phyloP scores from a whole-genome alignment of 2,888 invertebrate genomes.

The Lycia hirtaria region DNA sequence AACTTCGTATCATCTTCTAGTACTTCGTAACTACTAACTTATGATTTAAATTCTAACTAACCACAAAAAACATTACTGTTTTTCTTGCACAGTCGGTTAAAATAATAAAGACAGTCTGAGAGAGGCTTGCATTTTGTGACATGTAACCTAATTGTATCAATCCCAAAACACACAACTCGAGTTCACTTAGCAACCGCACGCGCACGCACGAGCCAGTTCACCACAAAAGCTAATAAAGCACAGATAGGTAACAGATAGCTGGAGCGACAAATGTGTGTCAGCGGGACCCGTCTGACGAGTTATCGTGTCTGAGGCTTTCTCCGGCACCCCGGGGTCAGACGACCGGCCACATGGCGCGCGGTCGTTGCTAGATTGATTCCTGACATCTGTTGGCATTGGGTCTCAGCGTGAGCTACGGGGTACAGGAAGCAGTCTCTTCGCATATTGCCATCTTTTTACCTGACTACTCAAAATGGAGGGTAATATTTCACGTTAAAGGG shows the following conservation, averaged over 20 bases:
- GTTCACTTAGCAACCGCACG: not conserved
- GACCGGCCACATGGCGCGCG: conserved; percentile 40
- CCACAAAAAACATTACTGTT: too few relatives aligned
- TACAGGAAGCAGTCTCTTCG: not conserved
- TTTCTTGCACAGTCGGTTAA: too few relatives aligned
- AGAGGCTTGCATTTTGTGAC: too few relatives aligned
- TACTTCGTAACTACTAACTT: too few relatives aligned
- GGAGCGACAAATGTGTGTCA: conserved; percentile 61
- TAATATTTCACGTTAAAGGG: too few relatives aligned
- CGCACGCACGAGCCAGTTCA: conserved; percentile 11
- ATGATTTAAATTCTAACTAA: too few relatives aligned
- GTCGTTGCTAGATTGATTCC: conserved; percentile 28
- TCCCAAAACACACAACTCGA: conserved; percentile 2
- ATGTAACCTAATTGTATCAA: too few relatives aligned
- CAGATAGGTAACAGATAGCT: conserved; percentile 41
- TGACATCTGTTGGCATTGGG: conserved; percentile 24
- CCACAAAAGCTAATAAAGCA: conserved; percentile 38
- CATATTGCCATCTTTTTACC: not conserved
- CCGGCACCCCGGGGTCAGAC: conserved; percentile 57
- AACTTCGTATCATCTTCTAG: too few relatives aligned
- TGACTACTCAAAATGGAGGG: too few relatives aligned
- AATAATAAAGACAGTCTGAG: too few relatives aligned
- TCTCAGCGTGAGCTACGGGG: conserved; percentile 5
- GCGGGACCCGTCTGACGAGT: conserved; percentile 72
- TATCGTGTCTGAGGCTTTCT: conserved; percentile 48